Evolutionary conservation across 2,113 vertebrate species (phyloP).

Genomic region (Pristiophorus japonicus): DNA sequence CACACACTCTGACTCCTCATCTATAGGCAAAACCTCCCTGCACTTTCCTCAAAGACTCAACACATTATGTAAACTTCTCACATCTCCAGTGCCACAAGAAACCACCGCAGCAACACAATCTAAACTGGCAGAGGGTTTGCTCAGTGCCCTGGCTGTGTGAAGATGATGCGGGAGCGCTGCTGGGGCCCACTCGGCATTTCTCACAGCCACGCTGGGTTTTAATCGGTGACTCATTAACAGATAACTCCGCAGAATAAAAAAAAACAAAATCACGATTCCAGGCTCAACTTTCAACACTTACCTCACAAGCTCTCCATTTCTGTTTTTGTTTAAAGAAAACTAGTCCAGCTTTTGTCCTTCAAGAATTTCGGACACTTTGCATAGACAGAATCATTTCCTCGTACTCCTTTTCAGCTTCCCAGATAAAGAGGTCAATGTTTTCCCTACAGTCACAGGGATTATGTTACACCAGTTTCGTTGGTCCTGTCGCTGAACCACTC

Average conservation of each 20-base stretch:
- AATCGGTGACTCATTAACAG: constrained; percentile 20
- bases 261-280: neutral
- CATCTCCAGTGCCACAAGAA: neutral
- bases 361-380: neutral
- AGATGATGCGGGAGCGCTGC: neutral
- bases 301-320: too few species aligned
- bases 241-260: neutral
- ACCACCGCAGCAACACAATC: too few species aligned
- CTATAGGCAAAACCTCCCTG: neutral
- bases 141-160: too few species aligned
- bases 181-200: neutral
- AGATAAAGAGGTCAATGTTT: constrained; percentile 32
- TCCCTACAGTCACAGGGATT: constrained; percentile 1
- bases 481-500: neutral
- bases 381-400: constrained; percentile 10
- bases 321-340: too few species aligned
- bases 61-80: neutral
- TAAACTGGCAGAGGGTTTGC: neutral
- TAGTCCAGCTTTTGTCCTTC: neutral
- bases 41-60: neutral
- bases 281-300: neutral
- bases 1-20: neutral
- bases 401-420: neutral
- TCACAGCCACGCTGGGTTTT: neutral
- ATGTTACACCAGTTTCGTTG: constrained; percentile 26